Conservation (phyloP, 1,140 invertebrate genomes). For the Microplitis mediator region DNA sequence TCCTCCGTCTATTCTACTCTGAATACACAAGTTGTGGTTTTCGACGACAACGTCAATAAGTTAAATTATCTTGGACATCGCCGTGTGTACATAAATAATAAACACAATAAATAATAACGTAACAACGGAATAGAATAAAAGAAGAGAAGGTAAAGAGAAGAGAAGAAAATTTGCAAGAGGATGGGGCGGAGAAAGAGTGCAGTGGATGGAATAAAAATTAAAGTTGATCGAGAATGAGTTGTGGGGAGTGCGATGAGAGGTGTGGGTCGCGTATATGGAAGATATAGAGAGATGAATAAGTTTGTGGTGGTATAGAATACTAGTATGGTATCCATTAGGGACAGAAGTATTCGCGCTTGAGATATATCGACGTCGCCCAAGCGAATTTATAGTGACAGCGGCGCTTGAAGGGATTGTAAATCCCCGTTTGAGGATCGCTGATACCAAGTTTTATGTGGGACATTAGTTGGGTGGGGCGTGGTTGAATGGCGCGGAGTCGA, state of each 20-base stretch:
- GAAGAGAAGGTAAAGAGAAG: no score
- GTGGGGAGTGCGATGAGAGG: no score
- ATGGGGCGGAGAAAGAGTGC: no score
- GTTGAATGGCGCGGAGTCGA: conserved; percentile 56
- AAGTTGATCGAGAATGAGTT: no score
- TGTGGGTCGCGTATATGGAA: not conserved
- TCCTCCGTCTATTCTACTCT: conserved; percentile 32
- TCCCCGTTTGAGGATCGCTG: conserved; percentile 64
- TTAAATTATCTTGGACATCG: not conserved
- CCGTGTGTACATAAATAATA: no score
- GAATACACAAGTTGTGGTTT: conserved; percentile 9
- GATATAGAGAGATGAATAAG: not conserved
- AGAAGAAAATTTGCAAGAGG: no score
- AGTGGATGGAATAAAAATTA: no score
- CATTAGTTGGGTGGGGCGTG: conserved; percentile 63
- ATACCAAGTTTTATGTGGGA: conserved; percentile 65
- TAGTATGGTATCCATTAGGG: conserved; percentile 58
- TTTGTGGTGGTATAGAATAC: conserved; percentile 10
- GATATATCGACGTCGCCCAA: conserved; percentile 57
- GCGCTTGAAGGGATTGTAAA: conserved; percentile 64
- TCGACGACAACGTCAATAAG: not conserved
- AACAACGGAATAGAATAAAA: no score
- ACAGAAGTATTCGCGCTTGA: conserved; percentile 60
- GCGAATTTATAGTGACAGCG: conserved; percentile 60
- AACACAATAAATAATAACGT: no score